A percentile compares a stretch with the other conserved stretches of the same genome.
phyloP scores from a whole-genome alignment of 2,888 invertebrate genomes.

The Drosophila acutilabella region DNA sequence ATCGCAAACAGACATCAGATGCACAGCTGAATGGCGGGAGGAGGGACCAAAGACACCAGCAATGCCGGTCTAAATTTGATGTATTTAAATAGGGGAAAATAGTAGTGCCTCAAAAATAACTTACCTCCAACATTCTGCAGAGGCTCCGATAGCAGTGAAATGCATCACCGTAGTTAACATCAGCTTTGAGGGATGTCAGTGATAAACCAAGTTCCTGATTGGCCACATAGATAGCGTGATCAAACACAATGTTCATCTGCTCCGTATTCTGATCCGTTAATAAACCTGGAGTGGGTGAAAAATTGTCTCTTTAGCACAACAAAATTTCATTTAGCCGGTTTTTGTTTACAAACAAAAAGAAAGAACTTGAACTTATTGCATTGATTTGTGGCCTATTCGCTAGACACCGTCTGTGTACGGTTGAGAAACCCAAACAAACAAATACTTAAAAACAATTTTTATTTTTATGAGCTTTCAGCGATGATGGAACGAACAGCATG shows the following conservation, averaged over 20 bases:
- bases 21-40: conserved; percentile 88
- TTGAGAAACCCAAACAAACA: conserved; percentile 65
- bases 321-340: conserved; percentile 48
- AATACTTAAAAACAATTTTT: conserved; percentile 68
- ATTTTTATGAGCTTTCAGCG: conserved; percentile 76
- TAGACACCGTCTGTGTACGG: conserved; percentile 18
- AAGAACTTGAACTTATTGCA: conserved; percentile 61
- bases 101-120: background rate
- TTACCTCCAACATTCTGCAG: conserved; percentile 86
- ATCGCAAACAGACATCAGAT: conserved; percentile 93
- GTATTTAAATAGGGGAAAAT: no score
- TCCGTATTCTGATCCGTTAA: conserved; percentile 80
- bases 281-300: conserved; percentile 63
- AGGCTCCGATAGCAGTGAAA: conserved; percentile 86
- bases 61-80: conserved; percentile 87
- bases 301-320: no score
- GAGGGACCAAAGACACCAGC: conserved; percentile 94
- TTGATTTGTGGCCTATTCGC: conserved; percentile 25
- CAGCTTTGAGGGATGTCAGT: conserved; percentile 71
- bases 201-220: conserved; percentile 71
- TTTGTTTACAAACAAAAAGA: conserved; percentile 75
- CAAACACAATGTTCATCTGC: conserved; percentile 80
- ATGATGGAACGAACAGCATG: conserved; percentile 77
- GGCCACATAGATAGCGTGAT: conserved; percentile 81
- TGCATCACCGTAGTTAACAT: conserved; percentile 86